Conservation (phyloP, 2,888 invertebrate genomes). For the Drosophila melanocephala region DNA sequence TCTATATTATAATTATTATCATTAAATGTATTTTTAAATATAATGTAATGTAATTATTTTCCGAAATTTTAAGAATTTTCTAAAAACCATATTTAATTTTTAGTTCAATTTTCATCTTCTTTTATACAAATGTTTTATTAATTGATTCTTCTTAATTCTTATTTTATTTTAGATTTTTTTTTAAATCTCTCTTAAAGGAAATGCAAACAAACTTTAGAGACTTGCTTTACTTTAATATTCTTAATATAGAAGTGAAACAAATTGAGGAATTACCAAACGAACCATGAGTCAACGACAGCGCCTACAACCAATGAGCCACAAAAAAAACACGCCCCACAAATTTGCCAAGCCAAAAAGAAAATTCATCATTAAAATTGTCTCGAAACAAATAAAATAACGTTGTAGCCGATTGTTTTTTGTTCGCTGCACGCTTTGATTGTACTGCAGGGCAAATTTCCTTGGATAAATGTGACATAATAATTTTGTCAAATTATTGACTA, state of each 20-base stretch:
- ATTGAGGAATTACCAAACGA: slow-evolving; percentile 48
- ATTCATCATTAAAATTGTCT: slow-evolving; percentile 46
- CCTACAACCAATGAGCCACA: slow-evolving; percentile 27
- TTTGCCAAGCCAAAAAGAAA: slow-evolving; percentile 13
- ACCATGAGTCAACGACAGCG: slow-evolving; percentile 27
- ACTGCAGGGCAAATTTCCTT: slow-evolving; percentile 36
- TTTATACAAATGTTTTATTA: neutral
- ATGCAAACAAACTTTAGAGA: neutral
- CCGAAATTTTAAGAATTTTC: too few relatives aligned
- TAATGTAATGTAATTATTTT: too few relatives aligned
- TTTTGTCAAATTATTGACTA: slow-evolving; percentile 34
- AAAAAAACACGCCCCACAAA: slow-evolving; percentile 29
- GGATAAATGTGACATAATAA: slow-evolving; percentile 30
- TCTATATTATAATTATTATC: neutral
- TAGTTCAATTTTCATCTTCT: neutral
- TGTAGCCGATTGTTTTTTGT: slow-evolving; percentile 34
- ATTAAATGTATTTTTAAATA: neutral
- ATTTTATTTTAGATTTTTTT: neutral
- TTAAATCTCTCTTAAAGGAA: neutral
- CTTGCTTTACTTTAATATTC: neutral
- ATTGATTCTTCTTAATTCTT: neutral
- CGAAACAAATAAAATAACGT: slow-evolving; percentile 9
- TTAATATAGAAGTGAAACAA: slow-evolving; percentile 2
- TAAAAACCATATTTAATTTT: too few relatives aligned
- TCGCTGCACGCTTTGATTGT: slow-evolving; percentile 50